Percentiles rank a stretch among this genome's conserved stretches.
phyloP scores from a whole-genome alignment of 2,888 invertebrate species.

The Eupithecia vulgata region DNA sequence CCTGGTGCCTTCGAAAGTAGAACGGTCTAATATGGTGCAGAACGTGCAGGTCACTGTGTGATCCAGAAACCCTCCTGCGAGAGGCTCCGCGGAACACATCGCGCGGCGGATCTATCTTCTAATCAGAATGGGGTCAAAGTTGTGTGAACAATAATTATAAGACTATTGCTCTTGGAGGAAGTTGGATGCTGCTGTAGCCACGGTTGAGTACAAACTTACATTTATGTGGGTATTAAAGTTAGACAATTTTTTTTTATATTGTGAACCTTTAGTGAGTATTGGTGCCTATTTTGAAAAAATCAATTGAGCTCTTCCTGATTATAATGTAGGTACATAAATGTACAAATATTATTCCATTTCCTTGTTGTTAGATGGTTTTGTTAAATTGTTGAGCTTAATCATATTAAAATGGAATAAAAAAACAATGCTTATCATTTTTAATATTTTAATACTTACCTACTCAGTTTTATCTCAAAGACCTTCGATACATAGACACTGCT shows the following conservation, averaged over 20 bases:
- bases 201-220: background rate
- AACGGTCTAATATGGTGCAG: conserved; percentile 94
- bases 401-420: conserved; percentile 1
- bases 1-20: conserved; percentile 94
- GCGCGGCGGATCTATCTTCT: background rate
- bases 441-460: too few species aligned
- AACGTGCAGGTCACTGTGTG: conserved; percentile 93
- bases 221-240: background rate
- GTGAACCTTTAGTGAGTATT: conserved; percentile 34
- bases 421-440: background rate
- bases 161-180: background rate
- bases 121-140: background rate
- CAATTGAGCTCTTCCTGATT: conserved; percentile 21
- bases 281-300: conserved; percentile 29
- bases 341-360: conserved; percentile 13
- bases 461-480: too few species aligned
- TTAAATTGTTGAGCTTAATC: conserved; percentile 17
- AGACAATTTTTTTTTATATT: background rate
- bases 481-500: too few species aligned
- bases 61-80: conserved; percentile 41
- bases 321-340: too few species aligned
- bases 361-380: conserved; percentile 13
- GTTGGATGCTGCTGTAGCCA: background rate
- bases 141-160: conserved; percentile 5
- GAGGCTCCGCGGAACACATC: background rate